Conservation (phyloP, 2,888 invertebrate species). For the Panopea generosa region DNA sequence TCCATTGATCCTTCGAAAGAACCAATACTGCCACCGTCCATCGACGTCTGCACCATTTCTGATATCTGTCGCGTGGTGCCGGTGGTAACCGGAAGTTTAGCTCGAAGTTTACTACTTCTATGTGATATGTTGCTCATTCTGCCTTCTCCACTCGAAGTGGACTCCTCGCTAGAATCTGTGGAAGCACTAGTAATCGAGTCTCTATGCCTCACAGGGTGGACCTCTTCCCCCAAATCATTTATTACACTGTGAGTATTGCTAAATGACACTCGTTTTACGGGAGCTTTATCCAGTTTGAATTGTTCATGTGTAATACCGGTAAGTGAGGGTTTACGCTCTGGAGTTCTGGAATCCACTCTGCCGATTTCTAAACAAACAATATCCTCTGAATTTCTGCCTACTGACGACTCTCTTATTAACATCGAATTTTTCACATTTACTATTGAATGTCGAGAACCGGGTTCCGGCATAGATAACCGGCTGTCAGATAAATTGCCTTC, state of each 20-base stretch:
- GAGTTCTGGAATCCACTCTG: constrained; percentile 46
- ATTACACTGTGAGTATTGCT: constrained; percentile 81
- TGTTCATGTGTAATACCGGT: constrained; percentile 58
- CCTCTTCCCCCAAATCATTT: constrained; percentile 74
- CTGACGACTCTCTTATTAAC: constrained; percentile 59
- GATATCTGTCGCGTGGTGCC: constrained; percentile 80
- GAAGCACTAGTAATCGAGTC: constrained; percentile 81
- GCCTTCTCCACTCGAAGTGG: constrained; percentile 79
- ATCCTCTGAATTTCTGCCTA: constrained; percentile 56
- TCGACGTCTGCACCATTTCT: constrained; percentile 78
- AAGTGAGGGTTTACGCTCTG: constrained; percentile 63
- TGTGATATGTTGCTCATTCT: constrained; percentile 63
- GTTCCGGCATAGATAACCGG: constrained; percentile 77
- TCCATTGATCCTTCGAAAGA: constrained; percentile 63
- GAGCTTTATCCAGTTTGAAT: constrained; percentile 67
- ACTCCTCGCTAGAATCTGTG: constrained; percentile 81
- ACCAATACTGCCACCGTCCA: constrained; percentile 69
- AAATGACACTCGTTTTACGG: constrained; percentile 80
- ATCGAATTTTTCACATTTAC: constrained; percentile 73
- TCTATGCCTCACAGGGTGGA: constrained; percentile 71
- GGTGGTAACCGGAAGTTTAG: constrained; percentile 80
- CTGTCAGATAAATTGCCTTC: constrained; percentile 74
- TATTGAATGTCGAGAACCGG: constrained; percentile 75
- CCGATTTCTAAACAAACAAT: constrained; percentile 66
- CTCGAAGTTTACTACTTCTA: constrained; percentile 76